phyloP scores from a whole-genome alignment of 2,888 invertebrate species.

The Pachydiplax longipennis region DNA sequence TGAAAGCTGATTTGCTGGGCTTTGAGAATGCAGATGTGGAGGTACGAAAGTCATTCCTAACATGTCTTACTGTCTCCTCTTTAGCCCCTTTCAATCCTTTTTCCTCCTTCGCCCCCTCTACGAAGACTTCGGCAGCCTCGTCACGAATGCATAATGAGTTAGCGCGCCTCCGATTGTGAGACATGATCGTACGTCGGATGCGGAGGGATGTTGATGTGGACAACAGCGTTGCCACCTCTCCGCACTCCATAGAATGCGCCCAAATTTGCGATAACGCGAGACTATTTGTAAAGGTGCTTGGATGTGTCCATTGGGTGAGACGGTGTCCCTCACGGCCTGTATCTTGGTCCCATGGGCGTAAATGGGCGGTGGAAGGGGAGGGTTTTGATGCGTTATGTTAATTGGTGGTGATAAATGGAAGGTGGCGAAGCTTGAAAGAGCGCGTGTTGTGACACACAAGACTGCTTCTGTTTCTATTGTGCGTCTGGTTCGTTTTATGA shows the following conservation, averaged over 20 bases:
- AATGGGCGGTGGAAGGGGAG: too few species aligned
- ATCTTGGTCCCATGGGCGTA: too few species aligned
- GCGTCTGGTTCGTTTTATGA: too few species aligned
- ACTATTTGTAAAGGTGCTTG: background rate
- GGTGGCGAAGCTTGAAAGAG: too few species aligned
- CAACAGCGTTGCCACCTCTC: constrained; percentile 16
- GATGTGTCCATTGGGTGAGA: background rate
- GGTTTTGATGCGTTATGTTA: too few species aligned
- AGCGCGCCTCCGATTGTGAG: constrained; percentile 20
- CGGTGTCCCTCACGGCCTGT: too few species aligned
- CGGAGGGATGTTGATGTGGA: background rate
- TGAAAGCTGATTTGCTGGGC: too few species aligned
- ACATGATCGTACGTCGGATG: background rate
- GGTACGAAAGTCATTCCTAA: background rate
- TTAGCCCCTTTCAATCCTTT: background rate
- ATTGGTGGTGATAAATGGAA: too few species aligned
- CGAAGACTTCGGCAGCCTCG: background rate
- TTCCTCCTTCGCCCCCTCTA: background rate
- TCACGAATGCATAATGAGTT: constrained; percentile 34
- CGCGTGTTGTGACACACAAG: too few species aligned
- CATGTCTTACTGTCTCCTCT: background rate
- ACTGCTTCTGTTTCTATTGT: too few species aligned
- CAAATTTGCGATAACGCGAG: background rate
- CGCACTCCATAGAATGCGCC: background rate
- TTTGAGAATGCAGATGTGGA: too few species aligned